Evolutionary conservation across 2,888 invertebrate species (phyloP), one percentile per base, ranked within the genome.

Genomic region (Athalia cordata): DNA sequence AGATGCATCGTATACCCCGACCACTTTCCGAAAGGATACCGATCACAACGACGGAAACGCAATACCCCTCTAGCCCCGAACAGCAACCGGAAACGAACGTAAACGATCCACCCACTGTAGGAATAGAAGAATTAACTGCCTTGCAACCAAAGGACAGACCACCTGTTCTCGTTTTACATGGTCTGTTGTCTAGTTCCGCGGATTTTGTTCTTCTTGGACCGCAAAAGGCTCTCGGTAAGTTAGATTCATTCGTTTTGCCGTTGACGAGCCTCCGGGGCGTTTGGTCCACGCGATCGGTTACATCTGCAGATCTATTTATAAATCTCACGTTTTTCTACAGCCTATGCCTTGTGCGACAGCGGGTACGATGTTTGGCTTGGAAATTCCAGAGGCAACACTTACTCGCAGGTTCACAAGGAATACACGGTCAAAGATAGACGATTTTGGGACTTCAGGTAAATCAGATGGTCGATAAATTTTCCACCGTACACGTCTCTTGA

Each of bases 1-100:
- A 90, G 5, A 81, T 91, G 72, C 92, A 91, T 81, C 84, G 91
- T 79, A 90, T 92, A 68, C 87, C 90, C 5, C 86, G 85, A 52
- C 59, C 8, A 0, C 45, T 29, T 15, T 61, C 75, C 11, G 75
- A 64, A 29, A 75, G 47, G 43, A 52, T 75, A 62, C 52, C 75
- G 15, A 61, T 62, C 13, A n/a, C 13, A 1, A 45, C 61, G 13
- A 49, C 13, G n/a, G 15, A 49, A 43, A 64, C 1, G 55, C 43
- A 52, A 5, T 6, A 11, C 15, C 64, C 55, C 8, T 13, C 64
- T 6, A 52, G 43, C 29, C 6, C 68, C 43, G 47, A 55, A 9
- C 52, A 29, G 29, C 29, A 29, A 29, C 29, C 5, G n/a, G 75
- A 9, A 8, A 29, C 61, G 64, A 62, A 9, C 29, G 11, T 52